These are phyloP conservation scores for Echinometra lucunter DNA, from an alignment of 53 echinoderm and acorn worm genomes.

Conservation along the genomic window DNA sequence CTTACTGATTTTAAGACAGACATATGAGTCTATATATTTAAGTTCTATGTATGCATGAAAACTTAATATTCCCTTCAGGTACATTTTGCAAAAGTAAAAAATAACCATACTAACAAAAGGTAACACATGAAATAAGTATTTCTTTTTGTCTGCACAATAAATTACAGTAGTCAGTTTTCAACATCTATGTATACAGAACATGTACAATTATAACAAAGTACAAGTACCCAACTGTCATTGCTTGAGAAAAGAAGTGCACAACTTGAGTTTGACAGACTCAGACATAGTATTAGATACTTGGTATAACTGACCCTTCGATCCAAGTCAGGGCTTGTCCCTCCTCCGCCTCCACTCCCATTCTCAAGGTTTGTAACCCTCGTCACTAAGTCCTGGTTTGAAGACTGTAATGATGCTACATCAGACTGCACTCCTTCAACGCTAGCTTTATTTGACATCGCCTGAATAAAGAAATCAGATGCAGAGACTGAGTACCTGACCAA, in stretches of 20 bases:
- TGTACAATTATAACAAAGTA: too few relatives aligned
- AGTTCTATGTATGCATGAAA: too few relatives aligned
- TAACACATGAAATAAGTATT: not conserved
- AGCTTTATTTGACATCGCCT: slow-evolving; percentile 53
- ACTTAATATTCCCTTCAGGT: too few relatives aligned
- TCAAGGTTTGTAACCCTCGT: slow-evolving; percentile 74
- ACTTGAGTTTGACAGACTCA: not conserved
- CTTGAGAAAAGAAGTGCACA: not conserved
- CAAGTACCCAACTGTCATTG: not conserved
- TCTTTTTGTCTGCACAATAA: not conserved
- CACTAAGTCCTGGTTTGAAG: slow-evolving; percentile 53
- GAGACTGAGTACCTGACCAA: too few relatives aligned
- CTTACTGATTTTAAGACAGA: too few relatives aligned
- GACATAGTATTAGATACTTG: not conserved
- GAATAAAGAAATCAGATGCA: not conserved
- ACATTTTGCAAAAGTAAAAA: not conserved
- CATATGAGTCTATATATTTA: too few relatives aligned
- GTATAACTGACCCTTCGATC: slow-evolving; percentile 70
- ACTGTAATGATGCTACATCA: slow-evolving; percentile 26
- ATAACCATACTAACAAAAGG: too few relatives aligned
- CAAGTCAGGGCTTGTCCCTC: slow-evolving; percentile 67
- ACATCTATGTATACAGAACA: too few relatives aligned
- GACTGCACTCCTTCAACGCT: slow-evolving; percentile 11
- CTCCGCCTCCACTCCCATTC: slow-evolving; percentile 65
- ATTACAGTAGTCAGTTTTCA: not conserved